Conservation (phyloP, 2,797 vertebrate species). For the Microtus agrestis region DNA sequence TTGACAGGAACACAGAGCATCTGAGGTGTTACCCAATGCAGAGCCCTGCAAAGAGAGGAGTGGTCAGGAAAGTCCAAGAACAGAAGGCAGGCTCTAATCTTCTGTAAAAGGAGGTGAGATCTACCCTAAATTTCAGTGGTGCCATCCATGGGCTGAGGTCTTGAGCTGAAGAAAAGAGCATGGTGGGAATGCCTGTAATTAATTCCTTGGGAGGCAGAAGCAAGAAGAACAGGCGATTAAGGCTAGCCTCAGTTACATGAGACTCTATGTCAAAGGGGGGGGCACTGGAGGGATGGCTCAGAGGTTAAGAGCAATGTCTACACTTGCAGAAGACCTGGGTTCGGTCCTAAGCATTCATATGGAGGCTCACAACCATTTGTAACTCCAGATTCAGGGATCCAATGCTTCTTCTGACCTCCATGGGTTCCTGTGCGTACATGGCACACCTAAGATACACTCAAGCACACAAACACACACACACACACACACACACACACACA, state of each 20-base stretch:
- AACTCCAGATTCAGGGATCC: not conserved
- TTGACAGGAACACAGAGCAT: slow-evolving; percentile 98
- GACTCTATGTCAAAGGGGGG: not conserved
- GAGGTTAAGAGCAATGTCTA: not conserved
- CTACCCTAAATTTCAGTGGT: not conserved
- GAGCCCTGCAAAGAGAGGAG: slow-evolving; percentile 88
- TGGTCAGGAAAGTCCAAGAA: slow-evolving; percentile 55
- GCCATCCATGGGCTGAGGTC: not conserved
- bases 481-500: no score
- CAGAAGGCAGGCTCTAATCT: not conserved
- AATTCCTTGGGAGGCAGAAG: not conserved
- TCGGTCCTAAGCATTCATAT: not conserved
- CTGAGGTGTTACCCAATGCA: slow-evolving; percentile 98
- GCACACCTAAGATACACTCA: not conserved
- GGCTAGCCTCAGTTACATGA: not conserved
- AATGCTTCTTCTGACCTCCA: not conserved
- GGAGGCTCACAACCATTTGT: not conserved
- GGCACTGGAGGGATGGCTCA: not conserved
- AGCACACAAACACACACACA: no score
- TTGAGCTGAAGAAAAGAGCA: not conserved
- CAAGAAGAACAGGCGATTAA: not conserved
- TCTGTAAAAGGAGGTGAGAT: not conserved
- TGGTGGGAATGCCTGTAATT: not conserved
- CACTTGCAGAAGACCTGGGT: not conserved
- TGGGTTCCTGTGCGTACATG: not conserved